Percentiles rank a stretch among this genome's conserved stretches.
phyloP scores from a whole-genome alignment of 2,797 vertebrate species.

The Amniataba percoides region DNA sequence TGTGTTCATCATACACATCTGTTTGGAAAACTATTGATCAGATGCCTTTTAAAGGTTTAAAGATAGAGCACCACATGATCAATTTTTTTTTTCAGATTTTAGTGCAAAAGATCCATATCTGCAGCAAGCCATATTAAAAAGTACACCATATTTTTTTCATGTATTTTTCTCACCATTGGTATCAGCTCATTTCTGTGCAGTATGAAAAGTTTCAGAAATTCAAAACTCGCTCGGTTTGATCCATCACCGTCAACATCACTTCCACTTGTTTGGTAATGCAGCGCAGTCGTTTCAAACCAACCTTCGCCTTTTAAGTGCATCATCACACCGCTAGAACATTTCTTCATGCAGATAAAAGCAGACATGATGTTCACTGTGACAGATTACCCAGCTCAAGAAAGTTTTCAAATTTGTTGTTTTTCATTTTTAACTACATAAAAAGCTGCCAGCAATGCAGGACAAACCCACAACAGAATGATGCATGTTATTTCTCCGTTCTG shows the following conservation, averaged over 20 bases:
- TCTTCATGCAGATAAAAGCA: slow-evolving; percentile 43
- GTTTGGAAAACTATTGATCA: neutral
- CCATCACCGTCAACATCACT: slow-evolving; percentile 6
- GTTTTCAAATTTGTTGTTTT: slow-evolving; percentile 38
- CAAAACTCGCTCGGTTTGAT: slow-evolving; percentile 8
- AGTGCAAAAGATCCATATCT: neutral
- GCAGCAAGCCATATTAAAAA: neutral
- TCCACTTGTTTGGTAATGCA: slow-evolving; percentile 13
- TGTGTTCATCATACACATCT: slow-evolving; percentile 1
- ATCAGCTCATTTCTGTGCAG: slow-evolving; percentile 17
- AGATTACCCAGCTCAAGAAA: slow-evolving; percentile 5
- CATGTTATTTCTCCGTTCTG: slow-evolving; percentile 20
- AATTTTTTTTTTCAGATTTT: slow-evolving; percentile 3
- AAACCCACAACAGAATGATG: neutral
- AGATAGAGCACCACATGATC: neutral
- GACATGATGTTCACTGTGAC: slow-evolving; percentile 21
- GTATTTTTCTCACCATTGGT: neutral
- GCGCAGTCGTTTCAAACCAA: slow-evolving; percentile 1
- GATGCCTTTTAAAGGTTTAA: neutral
- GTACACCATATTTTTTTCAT: neutral
- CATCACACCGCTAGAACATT: slow-evolving; percentile 15
- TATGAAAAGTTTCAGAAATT: slow-evolving; percentile 16
- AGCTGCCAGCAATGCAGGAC: neutral
- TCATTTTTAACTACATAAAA: slow-evolving; percentile 34
- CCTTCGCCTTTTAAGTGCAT: slow-evolving; percentile 9